Evolutionary conservation across 2,888 invertebrate species (phyloP).

Genomic region (Protophormia terraenovae): DNA sequence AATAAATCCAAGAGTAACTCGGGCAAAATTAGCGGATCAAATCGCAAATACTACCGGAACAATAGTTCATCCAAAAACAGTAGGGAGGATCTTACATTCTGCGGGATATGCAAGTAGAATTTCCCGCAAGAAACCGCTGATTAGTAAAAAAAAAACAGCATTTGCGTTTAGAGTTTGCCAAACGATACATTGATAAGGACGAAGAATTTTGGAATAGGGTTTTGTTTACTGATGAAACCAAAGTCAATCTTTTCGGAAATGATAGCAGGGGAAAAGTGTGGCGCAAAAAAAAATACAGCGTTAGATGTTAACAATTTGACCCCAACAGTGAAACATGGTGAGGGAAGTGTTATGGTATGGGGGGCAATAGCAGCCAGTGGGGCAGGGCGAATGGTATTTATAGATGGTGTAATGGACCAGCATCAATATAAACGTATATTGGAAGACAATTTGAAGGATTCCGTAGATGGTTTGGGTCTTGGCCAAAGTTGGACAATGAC

Average conservation of each 20-base stretch:
- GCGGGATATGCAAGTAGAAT: conserved; percentile 10
- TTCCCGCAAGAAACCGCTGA: not conserved
- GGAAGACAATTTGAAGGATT: conserved; percentile 53
- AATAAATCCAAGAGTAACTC: not conserved
- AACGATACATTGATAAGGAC: not conserved
- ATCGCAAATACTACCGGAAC: not conserved
- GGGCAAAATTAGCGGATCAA: not conserved
- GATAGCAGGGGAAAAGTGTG: not conserved
- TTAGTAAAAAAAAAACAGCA: not conserved
- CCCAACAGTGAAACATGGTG: conserved; percentile 72
- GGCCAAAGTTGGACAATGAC: conserved; percentile 43
- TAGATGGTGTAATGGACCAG: conserved; percentile 69
- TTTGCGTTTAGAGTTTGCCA: conserved; percentile 4
- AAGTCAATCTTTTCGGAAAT: conserved; percentile 2
- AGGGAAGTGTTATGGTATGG: conserved; percentile 68
- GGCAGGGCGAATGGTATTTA: conserved; percentile 64
- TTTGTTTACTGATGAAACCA: conserved; percentile 2
- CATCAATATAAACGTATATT: conserved; percentile 66
- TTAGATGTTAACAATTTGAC: conserved; percentile 9
- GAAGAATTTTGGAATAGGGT: conserved; percentile 10
- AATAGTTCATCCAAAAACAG: conserved; percentile 10
- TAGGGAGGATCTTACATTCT: not conserved
- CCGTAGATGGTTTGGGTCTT: conserved; percentile 45
- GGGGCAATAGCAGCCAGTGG: conserved; percentile 41
- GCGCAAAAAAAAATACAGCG: conserved; percentile 7